Evolutionary conservation across 2,888 invertebrate species (phyloP), one percentile per base, ranked within the genome.

Genomic region (Pediacus dermestoides): DNA sequence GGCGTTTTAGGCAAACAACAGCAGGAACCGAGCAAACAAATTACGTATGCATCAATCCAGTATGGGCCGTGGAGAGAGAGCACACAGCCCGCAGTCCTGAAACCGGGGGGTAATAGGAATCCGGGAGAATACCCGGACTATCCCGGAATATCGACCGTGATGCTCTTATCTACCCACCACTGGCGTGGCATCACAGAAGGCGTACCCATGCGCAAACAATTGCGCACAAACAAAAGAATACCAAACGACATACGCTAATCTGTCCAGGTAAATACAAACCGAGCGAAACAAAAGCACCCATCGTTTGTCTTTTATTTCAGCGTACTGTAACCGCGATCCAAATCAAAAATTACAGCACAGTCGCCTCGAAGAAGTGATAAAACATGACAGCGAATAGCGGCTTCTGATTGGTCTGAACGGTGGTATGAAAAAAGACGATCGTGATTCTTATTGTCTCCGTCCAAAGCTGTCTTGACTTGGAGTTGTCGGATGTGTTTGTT

Each of bases 281-380:
- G 55, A 55, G 49, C 39, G 53, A 55, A 52, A 53, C 52, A 49
- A 46, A 48, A 46, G 48, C 48, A 42, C 32, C 25, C 15, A 37
- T 30, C 39, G 40, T 16, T 18, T 41, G 58, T 58, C 58, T 48
- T 44, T 54, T 53, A 53, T 60, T 55, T 46, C 44, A 36, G 42
- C 58, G 42, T 34, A 44, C 45, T 50, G 37, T 51, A 44, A 57
- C 58, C 60, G 64, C 62, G 63, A 63, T 58, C 56, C 61, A 52
- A 60, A 61, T 63, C 64, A 64, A 65, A 65, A 66, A 66, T 65
- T 61, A 59, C 64, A 52, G 61, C 61, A 61, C 66, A 64, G 66
- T 64, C 62, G 61, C 62, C 61, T 55, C 64, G 64, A 60, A 61
- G 63, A 63, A 67, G 66, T 68, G 68, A 68, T 65, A 68, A 68